Conservation (phyloP, 2,113 vertebrate genomes). For the Psilopogon haemacephalus region DNA sequence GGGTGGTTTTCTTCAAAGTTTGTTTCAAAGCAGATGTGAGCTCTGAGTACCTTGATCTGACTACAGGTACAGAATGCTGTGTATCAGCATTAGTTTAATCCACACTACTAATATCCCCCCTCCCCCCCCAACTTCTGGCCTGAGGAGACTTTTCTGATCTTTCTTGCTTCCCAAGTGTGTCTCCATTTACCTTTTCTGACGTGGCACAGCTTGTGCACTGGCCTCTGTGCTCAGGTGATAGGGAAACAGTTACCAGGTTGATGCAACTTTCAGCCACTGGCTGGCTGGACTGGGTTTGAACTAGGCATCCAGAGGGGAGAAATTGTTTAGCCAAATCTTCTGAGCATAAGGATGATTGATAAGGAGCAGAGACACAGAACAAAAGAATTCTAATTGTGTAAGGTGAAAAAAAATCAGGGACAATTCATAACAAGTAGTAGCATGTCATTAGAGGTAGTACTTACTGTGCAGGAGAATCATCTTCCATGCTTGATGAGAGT, state of each 20-base stretch:
- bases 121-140: neutral
- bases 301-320: neutral
- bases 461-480: neutral
- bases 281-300: neutral
- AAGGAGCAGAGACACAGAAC: neutral
- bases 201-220: neutral
- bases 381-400: fast-evolving
- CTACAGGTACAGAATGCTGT: neutral
- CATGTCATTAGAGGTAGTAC: neutral
- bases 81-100: neutral
- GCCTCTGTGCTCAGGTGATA: neutral
- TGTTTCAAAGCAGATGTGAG: neutral
- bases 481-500: neutral
- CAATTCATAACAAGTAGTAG: fast-evolving
- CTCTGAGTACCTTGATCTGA: neutral
- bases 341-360: neutral
- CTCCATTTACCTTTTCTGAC: neutral
- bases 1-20: neutral
- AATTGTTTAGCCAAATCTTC: neutral
- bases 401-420: neutral
- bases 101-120: neutral
- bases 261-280: neutral
- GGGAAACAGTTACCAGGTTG: neutral
- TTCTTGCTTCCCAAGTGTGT: neutral
- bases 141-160: neutral